Conservation (phyloP, 2,113 vertebrate species). For the Dipodomys spectabilis region DNA sequence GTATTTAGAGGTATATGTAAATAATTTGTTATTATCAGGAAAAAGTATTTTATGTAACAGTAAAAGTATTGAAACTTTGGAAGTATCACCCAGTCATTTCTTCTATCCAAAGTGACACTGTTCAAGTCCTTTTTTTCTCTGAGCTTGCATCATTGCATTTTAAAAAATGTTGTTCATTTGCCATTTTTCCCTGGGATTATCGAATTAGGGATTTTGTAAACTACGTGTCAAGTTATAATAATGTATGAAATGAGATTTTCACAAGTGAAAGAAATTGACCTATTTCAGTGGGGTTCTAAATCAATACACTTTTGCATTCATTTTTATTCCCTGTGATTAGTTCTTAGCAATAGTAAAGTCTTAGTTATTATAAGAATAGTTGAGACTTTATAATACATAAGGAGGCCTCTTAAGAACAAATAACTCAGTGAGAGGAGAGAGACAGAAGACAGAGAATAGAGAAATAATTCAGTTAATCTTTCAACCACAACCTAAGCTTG, state of each 20-base stretch:
- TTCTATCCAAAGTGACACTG: background rate
- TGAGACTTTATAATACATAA: background rate
- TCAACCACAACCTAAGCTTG: background rate
- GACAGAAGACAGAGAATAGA: background rate
- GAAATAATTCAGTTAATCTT: background rate
- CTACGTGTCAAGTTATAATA: background rate
- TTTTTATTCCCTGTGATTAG: background rate
- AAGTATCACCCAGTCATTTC: background rate
- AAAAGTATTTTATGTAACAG: background rate
- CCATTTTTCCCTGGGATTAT: background rate
- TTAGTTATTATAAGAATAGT: background rate
- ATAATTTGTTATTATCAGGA: background rate
- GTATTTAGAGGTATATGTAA: background rate
- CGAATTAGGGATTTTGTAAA: constrained; percentile 1
- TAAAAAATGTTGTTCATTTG: background rate
- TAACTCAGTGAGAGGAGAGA: background rate
- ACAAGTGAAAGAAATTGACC: background rate
- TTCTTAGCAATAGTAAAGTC: background rate
- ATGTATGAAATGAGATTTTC: background rate
- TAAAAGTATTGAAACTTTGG: background rate
- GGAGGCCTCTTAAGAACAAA: background rate
- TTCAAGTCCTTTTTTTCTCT: constrained; percentile 2
- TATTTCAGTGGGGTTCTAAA: background rate
- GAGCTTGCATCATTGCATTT: background rate
- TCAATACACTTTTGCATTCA: background rate